Base-by-base conservation (phyloP, 2,888 invertebrate genomes). In the Therioaphis trifolii region DNA sequence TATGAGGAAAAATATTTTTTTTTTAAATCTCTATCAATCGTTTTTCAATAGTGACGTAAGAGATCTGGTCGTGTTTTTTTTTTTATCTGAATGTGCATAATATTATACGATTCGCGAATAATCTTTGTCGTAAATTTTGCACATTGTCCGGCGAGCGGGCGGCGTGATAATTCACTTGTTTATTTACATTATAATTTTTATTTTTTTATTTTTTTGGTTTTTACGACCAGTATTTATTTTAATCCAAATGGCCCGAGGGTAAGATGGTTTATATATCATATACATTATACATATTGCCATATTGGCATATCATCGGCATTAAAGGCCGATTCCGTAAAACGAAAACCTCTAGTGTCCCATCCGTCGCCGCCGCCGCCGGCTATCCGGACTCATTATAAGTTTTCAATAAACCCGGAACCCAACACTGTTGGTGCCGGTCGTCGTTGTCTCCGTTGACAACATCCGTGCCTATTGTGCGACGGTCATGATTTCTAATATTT, bases 61-160 rank as follows among this genome's bases (percentile, higher is more conserved):
- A 27, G 18, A 61, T 76, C 61, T 18, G 43, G 61, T 27, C 75
- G 69, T 21, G 40, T 69, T 69, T 69, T 0, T n/a, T 24, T 27
- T 29, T n/a, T n/a, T n/a, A n/a, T n/a, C n/a, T n/a, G n/a, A n/a
- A n/a, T n/a, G n/a, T n/a, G n/a, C n/a, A 35, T 35, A 35, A 46
- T 35, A n/a, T 5, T 49, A 11, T 77, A 29, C n/a, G 49, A 29
- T 21, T 24, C 12, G 52, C 52, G 52, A 78, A 58, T 35, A 35
- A 58, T 58, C 29, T 24, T 35, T 24, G 49, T 49, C 63, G 68
- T 78, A 78, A 78, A 78, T 58, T 21, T 68, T 68, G 35, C 52
- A 24, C 40, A 49, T 66, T 77, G 76, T 77, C 63, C 21, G 21
- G 11, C 63, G 29, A 14, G n/a, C 21, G 1, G 5, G 43, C 15